phyloP scores from a whole-genome alignment of 2,113 vertebrate genomes.

The Sebastes fasciatus region DNA sequence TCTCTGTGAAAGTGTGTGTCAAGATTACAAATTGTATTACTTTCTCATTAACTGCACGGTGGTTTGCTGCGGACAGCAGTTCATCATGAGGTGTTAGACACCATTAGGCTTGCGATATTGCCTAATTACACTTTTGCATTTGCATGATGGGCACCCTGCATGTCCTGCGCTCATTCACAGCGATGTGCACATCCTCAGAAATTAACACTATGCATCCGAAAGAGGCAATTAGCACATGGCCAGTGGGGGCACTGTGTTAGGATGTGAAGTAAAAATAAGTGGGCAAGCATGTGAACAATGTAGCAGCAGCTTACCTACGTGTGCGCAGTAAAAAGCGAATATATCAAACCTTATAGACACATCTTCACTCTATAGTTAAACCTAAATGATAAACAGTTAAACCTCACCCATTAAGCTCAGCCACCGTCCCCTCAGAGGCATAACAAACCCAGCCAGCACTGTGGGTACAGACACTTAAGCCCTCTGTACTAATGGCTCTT shows the following conservation, averaged over 20 bases:
- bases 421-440: background rate
- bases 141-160: no score
- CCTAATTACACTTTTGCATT: no score
- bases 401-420: background rate
- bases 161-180: background rate
- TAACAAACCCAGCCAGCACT: background rate
- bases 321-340: background rate
- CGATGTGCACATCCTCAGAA: background rate
- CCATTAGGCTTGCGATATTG: no score
- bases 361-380: background rate
- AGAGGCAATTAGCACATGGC: background rate
- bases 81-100: no score
- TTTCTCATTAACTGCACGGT: no score
- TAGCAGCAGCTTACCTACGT: background rate
- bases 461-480: background rate
- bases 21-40: no score
- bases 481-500: background rate
- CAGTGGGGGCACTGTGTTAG: background rate
- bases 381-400: background rate
- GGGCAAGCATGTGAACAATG: background rate
- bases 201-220: background rate
- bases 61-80: no score
- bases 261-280: background rate
- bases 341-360: background rate
- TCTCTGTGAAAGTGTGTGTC: no score